Conservation (phyloP, 2,113 vertebrate species). For the Microtus richardsoni region DNA sequence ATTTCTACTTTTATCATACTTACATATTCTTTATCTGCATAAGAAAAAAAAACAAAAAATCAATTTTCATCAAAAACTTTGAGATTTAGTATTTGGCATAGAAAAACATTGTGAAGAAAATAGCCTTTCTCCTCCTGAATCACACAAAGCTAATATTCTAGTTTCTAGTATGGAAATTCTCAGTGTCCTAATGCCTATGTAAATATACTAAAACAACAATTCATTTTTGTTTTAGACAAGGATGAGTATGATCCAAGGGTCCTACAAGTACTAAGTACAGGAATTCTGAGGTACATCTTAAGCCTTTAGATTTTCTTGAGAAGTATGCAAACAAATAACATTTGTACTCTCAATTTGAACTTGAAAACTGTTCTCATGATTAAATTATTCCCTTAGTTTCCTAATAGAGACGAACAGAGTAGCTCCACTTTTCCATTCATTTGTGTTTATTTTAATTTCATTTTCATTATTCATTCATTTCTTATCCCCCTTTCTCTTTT, state of each 20-base stretch:
- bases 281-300: background rate
- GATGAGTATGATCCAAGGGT: background rate
- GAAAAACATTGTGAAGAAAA: slow-evolving; percentile 1
- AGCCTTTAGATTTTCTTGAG: background rate
- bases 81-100: background rate
- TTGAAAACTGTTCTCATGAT: background rate
- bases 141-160: background rate
- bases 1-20: background rate
- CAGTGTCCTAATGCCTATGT: background rate
- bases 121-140: background rate
- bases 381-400: background rate
- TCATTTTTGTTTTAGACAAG: background rate
- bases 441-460: background rate
- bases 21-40: background rate
- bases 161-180: background rate
- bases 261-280: background rate
- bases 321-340: background rate
- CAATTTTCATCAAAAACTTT: background rate
- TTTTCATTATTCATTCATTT: background rate
- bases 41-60: no score
- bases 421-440: background rate
- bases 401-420: background rate
- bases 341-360: background rate
- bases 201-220: background rate
- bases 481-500: no score